phyloP scores from a whole-genome alignment of 1,140 invertebrate genomes.

The Drosophila bifasciata region DNA sequence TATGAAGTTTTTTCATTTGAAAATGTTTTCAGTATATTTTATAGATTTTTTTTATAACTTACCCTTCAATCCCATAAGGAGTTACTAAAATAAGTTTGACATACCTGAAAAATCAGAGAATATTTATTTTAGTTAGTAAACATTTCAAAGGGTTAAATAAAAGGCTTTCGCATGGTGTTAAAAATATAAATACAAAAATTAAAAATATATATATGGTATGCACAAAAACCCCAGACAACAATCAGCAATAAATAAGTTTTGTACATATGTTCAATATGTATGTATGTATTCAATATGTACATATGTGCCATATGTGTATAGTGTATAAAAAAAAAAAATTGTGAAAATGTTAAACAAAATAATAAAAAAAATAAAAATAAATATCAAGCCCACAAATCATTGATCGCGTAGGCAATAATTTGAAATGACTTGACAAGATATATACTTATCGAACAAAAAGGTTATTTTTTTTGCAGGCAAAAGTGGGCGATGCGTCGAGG shows the following conservation, averaged over 20 bases:
- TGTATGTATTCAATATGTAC: too few relatives aligned
- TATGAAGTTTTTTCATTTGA: too few relatives aligned
- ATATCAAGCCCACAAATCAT: conserved; percentile 37
- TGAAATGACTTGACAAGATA: conserved; percentile 51
- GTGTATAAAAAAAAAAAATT: conserved; percentile 4
- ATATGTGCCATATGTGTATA: conserved; percentile 13
- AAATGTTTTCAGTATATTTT: too few relatives aligned
- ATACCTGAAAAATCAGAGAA: not conserved
- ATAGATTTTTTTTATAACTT: too few relatives aligned
- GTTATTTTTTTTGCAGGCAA: conserved; percentile 21
- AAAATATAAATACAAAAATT: conserved; percentile 5
- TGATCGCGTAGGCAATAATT: conserved; percentile 50
- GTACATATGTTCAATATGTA: not conserved
- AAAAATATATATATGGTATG: not conserved
- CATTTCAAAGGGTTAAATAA: conserved; percentile 30
- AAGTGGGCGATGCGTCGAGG: conserved; percentile 29
- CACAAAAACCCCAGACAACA: conserved; percentile 25
- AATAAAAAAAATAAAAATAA: conserved; percentile 31
- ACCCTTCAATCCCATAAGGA: too few relatives aligned
- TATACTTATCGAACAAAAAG: conserved; percentile 37
- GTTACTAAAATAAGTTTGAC: not conserved
- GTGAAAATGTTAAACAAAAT: conserved; percentile 11
- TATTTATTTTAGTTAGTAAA: conserved; percentile 1
- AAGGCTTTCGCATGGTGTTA: conserved; percentile 1
- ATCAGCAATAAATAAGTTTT: conserved; percentile 11